Conservation (phyloP, 1,140 invertebrate genomes). For the Aphaenogaster floridana region DNA sequence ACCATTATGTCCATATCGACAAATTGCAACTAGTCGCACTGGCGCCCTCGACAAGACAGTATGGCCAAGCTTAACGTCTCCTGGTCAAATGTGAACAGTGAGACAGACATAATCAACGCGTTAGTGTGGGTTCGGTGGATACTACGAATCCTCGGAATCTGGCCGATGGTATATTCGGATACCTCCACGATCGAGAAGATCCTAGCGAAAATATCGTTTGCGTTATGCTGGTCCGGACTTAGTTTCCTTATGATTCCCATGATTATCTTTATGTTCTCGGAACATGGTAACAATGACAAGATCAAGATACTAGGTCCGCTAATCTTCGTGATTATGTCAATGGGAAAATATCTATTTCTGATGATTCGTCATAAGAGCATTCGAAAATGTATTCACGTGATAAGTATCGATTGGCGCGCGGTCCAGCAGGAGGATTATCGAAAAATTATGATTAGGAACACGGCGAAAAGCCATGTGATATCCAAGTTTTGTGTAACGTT, state of each 20-base stretch:
- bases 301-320: constrained; percentile 6
- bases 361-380: background rate
- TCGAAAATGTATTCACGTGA: background rate
- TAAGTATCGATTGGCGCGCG: background rate
- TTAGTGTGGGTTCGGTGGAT: background rate
- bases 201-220: constrained; percentile 6
- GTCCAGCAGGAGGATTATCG: background rate
- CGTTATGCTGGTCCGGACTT: background rate
- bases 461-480: constrained; percentile 26
- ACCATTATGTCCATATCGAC: background rate
- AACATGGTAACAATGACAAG: background rate
- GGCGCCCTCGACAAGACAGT: background rate
- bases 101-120: background rate
- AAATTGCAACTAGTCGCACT: background rate
- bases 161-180: background rate
- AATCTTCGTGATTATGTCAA: background rate
- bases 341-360: background rate
- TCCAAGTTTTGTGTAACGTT: constrained; percentile 21
- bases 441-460: constrained; percentile 45
- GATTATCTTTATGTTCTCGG: background rate
- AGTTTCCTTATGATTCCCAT: constrained; percentile 9
- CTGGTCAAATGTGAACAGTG: background rate
- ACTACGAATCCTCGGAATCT: constrained; percentile 9
- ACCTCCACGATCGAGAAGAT: constrained; percentile 16
- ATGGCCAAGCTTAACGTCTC: constrained; percentile 12